phyloP scores from a whole-genome alignment of 1,140 invertebrate species.

The Choristoneura fumiferana region DNA sequence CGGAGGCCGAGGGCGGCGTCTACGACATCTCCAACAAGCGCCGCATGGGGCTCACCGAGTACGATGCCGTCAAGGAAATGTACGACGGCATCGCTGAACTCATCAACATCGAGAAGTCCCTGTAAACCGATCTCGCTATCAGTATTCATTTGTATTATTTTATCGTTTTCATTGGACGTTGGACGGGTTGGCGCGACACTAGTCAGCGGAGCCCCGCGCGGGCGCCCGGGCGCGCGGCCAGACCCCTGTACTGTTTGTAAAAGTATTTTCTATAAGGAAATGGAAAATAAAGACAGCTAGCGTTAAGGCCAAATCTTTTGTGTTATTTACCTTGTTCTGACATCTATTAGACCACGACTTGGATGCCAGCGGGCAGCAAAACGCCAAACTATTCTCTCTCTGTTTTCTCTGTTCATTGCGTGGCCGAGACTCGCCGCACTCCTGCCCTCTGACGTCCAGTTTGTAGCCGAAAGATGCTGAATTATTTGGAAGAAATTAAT shows the following conservation, averaged over 20 bases:
- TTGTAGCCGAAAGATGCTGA: too few species aligned
- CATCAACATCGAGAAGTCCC: constrained; percentile 92
- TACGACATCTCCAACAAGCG: constrained; percentile 97
- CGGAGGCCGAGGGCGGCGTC: constrained; percentile 94
- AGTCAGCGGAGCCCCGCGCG: constrained; percentile 54
- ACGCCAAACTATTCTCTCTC: too few species aligned
- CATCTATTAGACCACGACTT: too few species aligned
- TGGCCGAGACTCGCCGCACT: too few species aligned
- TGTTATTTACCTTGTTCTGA: constrained; percentile 27
- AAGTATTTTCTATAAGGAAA: constrained; percentile 77
- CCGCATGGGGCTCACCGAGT: constrained; percentile 93
- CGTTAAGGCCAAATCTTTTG: constrained; percentile 62
- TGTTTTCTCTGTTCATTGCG: too few species aligned
- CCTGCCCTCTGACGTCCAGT: too few species aligned
- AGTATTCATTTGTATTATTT: constrained; percentile 74
- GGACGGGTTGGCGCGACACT: constrained; percentile 57
- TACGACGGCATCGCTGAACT: constrained; percentile 94
- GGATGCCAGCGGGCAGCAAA: too few species aligned
- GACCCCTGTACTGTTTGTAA: constrained; percentile 67
- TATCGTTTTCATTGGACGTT: constrained; percentile 73
- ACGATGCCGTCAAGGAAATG: constrained; percentile 94
- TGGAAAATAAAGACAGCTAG: constrained; percentile 78
- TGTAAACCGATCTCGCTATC: constrained; percentile 79
- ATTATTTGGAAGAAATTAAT: too few species aligned
- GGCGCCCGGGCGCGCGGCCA: constrained; percentile 53